Evolutionary conservation across 2,888 invertebrate species (phyloP).

Genomic region (Sinopyrophorus schimmeli): DNA sequence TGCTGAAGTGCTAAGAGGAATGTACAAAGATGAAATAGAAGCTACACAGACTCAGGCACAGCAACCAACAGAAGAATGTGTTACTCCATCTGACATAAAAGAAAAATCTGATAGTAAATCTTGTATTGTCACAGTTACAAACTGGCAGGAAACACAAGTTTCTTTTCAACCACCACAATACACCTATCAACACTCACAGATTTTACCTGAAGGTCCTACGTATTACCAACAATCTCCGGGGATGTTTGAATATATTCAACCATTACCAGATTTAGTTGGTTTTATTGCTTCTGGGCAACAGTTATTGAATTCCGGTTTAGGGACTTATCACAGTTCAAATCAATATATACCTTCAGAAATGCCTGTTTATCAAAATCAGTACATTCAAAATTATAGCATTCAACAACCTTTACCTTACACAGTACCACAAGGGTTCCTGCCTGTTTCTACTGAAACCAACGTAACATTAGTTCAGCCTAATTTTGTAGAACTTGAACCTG

Average conservation of each 20-base stretch:
- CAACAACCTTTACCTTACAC: slow-evolving; percentile 6
- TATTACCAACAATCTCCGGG: slow-evolving; percentile 41
- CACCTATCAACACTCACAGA: slow-evolving; percentile 30
- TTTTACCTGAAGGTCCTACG: slow-evolving; percentile 21
- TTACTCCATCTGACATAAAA: no score
- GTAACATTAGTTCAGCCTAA: slow-evolving; percentile 1
- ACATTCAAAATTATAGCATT: slow-evolving; percentile 10
- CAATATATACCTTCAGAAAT: slow-evolving; percentile 33
- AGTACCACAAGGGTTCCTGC: slow-evolving; percentile 4
- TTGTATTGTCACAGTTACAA: no score
- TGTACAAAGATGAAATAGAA: slow-evolving; percentile 16
- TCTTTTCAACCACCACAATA: slow-evolving; percentile 42
- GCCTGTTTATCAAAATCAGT: slow-evolving; percentile 28
- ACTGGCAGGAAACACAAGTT: slow-evolving; percentile 34
- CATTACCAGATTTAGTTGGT: slow-evolving; percentile 57
- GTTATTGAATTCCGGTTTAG: slow-evolving; percentile 57
- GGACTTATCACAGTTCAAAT: slow-evolving; percentile 51
- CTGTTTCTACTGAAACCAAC: not conserved
- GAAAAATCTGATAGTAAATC: no score
- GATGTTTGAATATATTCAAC: slow-evolving; percentile 56
- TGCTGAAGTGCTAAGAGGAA: slow-evolving; percentile 76
- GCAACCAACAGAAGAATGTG: not conserved
- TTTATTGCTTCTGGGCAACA: slow-evolving; percentile 58
- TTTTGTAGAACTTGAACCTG: slow-evolving; percentile 7
- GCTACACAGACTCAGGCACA: not conserved